Evolutionary conservation across 2,113 vertebrate species (phyloP), one percentile per base, ranked within the genome.

Genomic region (Henicopernis longicauda): DNA sequence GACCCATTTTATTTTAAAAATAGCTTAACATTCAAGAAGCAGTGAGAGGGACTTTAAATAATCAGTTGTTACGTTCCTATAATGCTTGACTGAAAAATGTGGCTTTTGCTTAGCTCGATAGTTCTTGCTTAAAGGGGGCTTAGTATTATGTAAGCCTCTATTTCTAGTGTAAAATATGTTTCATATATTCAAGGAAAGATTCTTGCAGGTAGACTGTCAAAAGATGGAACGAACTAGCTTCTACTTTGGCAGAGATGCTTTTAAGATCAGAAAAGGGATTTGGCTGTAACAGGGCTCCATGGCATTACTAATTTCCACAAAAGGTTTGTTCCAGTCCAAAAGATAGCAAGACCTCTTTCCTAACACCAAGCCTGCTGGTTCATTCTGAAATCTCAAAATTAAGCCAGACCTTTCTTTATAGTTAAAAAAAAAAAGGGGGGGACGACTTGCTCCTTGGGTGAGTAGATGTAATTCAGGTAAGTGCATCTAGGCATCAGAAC

Each of bases 161-260:
- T 95, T 95, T 93, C 73, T 76, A 84, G 79, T 81, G 31, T 74
- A 50, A 94, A 95, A 82, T 84, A 66, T 26, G 34, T 45, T 89
- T 82, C 44, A 34, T 80, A 26, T 69, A 73, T 89, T 88, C 65
- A 86, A 90, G 42, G 62, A 90, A 93, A 88, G 38, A 57, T 82
- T 77, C 45, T 82, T 92, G 45, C 79, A 84, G 42, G 29, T 72
- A 67, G 42, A 72, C 25, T 95, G 82, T 65, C 72, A 95, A 82
- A 95, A 89, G 54, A 88, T 52, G 44, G 58, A 88, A 88, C 57
- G 90, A 92, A 63, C 20, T 36, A 66, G 10, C 42, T 93, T 74
- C 52, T 94, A 19, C 66, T 86, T 94, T 91, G 47, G n/a, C 44
- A 83, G 78, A 93, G 19, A 50, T 59, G 49, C 21, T 90, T 90